Evolutionary conservation across 2,113 vertebrate genomes (phyloP), one percentile per base, ranked within the genome.

Genomic region (Pachypanchax playfairii): DNA sequence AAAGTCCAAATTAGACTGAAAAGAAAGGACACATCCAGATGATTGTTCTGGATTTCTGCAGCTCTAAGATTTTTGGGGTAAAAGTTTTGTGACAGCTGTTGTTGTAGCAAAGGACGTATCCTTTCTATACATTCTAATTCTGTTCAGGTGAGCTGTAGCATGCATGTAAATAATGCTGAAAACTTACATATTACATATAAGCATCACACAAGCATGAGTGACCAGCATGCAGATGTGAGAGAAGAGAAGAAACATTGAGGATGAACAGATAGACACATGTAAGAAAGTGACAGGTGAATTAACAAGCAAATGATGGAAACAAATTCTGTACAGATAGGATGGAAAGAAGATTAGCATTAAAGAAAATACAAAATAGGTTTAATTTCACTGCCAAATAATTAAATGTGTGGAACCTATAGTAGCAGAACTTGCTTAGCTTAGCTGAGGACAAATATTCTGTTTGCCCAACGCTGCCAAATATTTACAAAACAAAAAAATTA

Each of bases 191-290:
- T 63, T 75, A 48, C 59, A 69, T 14, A 65, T 38, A 33, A 66
- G 33, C 53, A 54, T 57, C 53, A 24, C 11, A 63, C 66, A 58
- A 74, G 49, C 60, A 67, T 42, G 52, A 69, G 31, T 53, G 55
- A 72, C 35, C 24, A 26, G 38, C 78, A 71, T 86, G 77, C 83
- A 84, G 61, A 56, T 67, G 73, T 60, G 62, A 28, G 38, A 71
- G 55, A 33, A 41, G 63, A 24, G 33, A 17, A 28, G 18, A 56
- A 65, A 2, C 18, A 15, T 36, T 22, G 35, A 42, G 33, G 13
- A 5, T 50, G 17, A 14, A 57, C 39, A 35, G 7, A 31, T 10
- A 10, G 17, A 24, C 11, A 25, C 20, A 50, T 29, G 7, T 10
- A 9, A 31, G 29, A 31, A 31, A 31, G 29, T 10, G 11, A 31